Evolutionary conservation across 2,888 invertebrate genomes (phyloP), one percentile per base, ranked within the genome.

Genomic region (Hydrotaea cyrtoneurina): DNA sequence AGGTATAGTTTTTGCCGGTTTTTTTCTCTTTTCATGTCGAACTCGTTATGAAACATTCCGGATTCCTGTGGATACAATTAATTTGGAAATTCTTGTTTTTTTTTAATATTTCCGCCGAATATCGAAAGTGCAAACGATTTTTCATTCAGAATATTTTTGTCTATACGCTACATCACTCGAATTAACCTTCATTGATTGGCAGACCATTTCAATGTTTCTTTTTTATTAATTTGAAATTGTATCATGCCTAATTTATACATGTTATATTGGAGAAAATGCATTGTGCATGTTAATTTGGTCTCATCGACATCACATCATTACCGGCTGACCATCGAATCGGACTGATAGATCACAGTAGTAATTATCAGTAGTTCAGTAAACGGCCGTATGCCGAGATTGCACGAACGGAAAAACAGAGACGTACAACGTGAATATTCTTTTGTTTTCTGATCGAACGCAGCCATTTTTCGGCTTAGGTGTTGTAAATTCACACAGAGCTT

Each of bases 181-280:
- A n/a, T n/a, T n/a, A n/a, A n/a, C n/a, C n/a, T n/a, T n/a, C n/a
- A n/a, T n/a, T n/a, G n/a, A n/a, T n/a, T n/a, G n/a, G n/a, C n/a
- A n/a, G n/a, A n/a, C n/a, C n/a, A n/a, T n/a, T n/a, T n/a, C n/a
- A n/a, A n/a, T n/a, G n/a, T n/a, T n/a, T n/a, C n/a, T 7, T 31
- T 31, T 31, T 4, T 7, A 31, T 7, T 4, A 39, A 39, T 39
- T 10, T 39, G 0, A 50, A 50, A n/a, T 50, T 5, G 2, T 50
- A n/a, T 50, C 50, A 50, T n/a, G 50, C 13, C 23, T 19, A 8
- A 59, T 59, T 23, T 21, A 53, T 23, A 21, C 17, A 55, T 23
- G 26, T 15, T 23, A 17, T 39, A 36, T 64, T 46, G 46, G 46
- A 59, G n/a, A 50, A 50, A 69, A 69, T 69, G 69, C 69, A 69